A percentile compares a stretch with the other conserved stretches of the same genome.
These are phyloP conservation scores for Anhinga rufa DNA, from an alignment of 2,113 vertebrate genomes.

Conservation along the genomic window DNA sequence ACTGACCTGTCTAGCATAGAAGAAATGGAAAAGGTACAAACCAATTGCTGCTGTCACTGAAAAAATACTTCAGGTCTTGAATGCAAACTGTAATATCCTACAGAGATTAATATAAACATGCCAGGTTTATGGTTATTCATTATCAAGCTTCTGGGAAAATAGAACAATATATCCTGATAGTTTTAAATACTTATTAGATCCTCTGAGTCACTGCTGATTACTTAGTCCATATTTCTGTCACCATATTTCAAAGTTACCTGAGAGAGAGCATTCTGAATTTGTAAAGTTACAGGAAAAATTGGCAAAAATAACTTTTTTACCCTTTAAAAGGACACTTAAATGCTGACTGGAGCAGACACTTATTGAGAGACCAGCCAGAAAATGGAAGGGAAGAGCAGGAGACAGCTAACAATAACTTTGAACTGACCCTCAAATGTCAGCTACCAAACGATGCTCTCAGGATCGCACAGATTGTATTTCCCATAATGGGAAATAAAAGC, in stretches of 20 bases:
- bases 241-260: not conserved
- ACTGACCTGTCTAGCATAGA: not conserved
- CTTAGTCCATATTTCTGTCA: slow-evolving; percentile 5
- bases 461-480: slow-evolving; percentile 50
- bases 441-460: not conserved
- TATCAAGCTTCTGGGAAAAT: slow-evolving; percentile 59
- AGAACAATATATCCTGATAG: slow-evolving; percentile 51
- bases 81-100: slow-evolving; percentile 43
- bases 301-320: not conserved
- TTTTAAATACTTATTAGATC: slow-evolving; percentile 16
- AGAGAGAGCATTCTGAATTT: slow-evolving; percentile 8
- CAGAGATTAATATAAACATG: slow-evolving; percentile 37
- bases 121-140: slow-evolving; percentile 50
- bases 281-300: not conserved
- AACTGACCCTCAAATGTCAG: slow-evolving; percentile 32
- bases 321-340: slow-evolving; percentile 16
- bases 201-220: slow-evolving; percentile 17
- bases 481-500: slow-evolving; percentile 58
- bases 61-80: slow-evolving; percentile 43
- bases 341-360: slow-evolving; percentile 12
- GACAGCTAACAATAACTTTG: slow-evolving; percentile 38
- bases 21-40: slow-evolving; percentile 19
- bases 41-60: not conserved
- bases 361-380: not conserved
- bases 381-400: not conserved